Evolutionary conservation across 2,797 vertebrate species (phyloP).

Genomic region (Rhadinocentrus ornatus): DNA sequence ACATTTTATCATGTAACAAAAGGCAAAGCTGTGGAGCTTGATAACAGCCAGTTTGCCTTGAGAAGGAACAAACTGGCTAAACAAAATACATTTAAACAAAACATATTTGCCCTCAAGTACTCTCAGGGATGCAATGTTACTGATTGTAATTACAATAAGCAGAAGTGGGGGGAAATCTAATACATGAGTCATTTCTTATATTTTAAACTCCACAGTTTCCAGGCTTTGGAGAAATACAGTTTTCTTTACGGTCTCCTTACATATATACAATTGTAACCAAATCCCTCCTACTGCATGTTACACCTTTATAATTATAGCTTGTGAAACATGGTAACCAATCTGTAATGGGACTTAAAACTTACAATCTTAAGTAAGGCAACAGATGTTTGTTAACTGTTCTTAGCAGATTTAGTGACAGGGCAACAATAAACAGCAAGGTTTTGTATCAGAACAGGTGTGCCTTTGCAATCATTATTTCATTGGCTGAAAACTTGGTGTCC

Average conservation of each 20-base stretch:
- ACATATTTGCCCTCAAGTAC: not conserved
- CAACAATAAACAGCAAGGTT: too few species aligned
- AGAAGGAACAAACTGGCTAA: not conserved
- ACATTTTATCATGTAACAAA: conserved; percentile 20
- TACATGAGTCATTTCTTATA: not conserved
- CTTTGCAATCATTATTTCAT: too few species aligned
- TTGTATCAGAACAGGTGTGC: too few species aligned
- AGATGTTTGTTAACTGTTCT: not conserved
- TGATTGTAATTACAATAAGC: not conserved
- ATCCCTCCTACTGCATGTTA: too few species aligned
- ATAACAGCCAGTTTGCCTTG: not conserved
- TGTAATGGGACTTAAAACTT: too few species aligned
- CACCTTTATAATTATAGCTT: too few species aligned
- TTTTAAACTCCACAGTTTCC: not conserved
- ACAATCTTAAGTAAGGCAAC: too few species aligned
- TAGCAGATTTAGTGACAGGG: too few species aligned
- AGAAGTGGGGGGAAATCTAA: not conserved
- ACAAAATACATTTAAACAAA: not conserved
- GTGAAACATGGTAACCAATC: too few species aligned
- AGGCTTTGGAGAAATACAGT: not conserved
- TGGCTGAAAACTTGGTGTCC: too few species aligned
- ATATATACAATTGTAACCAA: too few species aligned
- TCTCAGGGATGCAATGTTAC: not conserved
- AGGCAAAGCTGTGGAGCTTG: not conserved
- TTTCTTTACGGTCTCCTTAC: not conserved